These are phyloP conservation scores for Linyphia triangularis DNA, from an alignment of 2,888 invertebrate genomes.

Conservation along the genomic window DNA sequence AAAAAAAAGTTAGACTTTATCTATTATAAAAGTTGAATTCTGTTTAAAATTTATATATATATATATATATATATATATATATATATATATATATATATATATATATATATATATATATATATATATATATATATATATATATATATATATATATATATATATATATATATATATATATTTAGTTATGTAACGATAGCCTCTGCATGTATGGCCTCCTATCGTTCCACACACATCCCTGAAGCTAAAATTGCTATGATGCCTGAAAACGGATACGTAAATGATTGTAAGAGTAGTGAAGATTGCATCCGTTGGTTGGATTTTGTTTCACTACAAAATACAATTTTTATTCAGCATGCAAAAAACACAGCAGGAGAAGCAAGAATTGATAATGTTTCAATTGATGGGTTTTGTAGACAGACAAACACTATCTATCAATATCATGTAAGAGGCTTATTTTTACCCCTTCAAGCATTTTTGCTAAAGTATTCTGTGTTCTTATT, in stretches of 20 bases:
- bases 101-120: conserved; percentile 18
- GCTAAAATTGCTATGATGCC: not conserved
- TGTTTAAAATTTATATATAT: not conserved
- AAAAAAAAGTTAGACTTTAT: too few species aligned
- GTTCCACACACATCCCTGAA: not conserved
- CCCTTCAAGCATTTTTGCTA: not conserved
- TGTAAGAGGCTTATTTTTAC: not conserved
- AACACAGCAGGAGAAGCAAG: not conserved
- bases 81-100: not conserved
- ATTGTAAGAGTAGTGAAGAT: not conserved
- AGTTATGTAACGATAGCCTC: conserved; percentile 39
- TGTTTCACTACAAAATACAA: not conserved
- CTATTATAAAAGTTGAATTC: too few species aligned
- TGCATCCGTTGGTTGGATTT: conserved; percentile 32
- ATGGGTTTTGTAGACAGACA: conserved; percentile 5
- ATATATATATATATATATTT: not conserved
- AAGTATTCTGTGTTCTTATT: not conserved
- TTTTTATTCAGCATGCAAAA: not conserved
- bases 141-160: not conserved
- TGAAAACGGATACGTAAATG: not conserved
- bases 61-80: not conserved
- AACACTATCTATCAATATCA: conserved; percentile 30
- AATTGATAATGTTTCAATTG: not conserved
- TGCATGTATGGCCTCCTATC: not conserved
- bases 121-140: not conserved